phyloP scores from a whole-genome alignment of 1,140 invertebrate species.

The Cheumatopsyche charites region DNA sequence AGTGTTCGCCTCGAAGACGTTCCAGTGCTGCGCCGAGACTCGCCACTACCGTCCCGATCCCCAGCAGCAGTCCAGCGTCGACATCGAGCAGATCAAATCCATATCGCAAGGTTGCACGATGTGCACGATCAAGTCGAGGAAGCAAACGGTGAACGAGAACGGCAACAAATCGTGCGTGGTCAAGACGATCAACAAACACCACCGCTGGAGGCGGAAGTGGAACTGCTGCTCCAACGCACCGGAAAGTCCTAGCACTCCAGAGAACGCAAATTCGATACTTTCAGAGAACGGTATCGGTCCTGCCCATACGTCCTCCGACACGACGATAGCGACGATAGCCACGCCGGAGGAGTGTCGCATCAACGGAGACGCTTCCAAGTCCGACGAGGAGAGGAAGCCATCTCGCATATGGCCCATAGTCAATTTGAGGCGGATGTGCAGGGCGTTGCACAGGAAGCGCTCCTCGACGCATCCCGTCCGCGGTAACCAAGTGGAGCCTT shows the following conservation, averaged over 20 bases:
- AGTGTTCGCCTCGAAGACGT: constrained; percentile 49
- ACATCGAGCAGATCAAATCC: constrained; percentile 46
- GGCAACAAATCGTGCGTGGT: constrained; percentile 48
- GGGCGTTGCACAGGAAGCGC: constrained; percentile 48
- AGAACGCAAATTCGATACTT: constrained; percentile 43
- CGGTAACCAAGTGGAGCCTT: constrained; percentile 54
- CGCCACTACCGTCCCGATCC: constrained; percentile 38
- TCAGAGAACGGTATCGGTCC: constrained; percentile 46
- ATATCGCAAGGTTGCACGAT: constrained; percentile 55
- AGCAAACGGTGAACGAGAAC: constrained; percentile 29
- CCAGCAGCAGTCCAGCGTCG: constrained; percentile 33
- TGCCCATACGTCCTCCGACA: constrained; percentile 48
- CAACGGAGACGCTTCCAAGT: constrained; percentile 4
- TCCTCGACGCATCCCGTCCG: constrained; percentile 45
- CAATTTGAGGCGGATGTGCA: constrained; percentile 52
- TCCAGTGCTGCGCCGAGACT: constrained; percentile 40
- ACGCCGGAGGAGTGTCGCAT: constrained; percentile 15
- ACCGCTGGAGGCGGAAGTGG: constrained; percentile 60
- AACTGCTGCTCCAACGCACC: constrained; percentile 64
- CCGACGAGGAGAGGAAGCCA: constrained; percentile 14
- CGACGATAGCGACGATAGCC: constrained; percentile 49
- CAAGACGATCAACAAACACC: constrained; percentile 54
- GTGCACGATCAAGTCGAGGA: constrained; percentile 49
- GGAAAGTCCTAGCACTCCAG: constrained; percentile 62
- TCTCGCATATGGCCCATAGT: constrained; percentile 54